Evolutionary conservation across 2,113 vertebrate species (phyloP), one percentile per base, ranked within the genome.

Genomic region (Suncus etruscus): DNA sequence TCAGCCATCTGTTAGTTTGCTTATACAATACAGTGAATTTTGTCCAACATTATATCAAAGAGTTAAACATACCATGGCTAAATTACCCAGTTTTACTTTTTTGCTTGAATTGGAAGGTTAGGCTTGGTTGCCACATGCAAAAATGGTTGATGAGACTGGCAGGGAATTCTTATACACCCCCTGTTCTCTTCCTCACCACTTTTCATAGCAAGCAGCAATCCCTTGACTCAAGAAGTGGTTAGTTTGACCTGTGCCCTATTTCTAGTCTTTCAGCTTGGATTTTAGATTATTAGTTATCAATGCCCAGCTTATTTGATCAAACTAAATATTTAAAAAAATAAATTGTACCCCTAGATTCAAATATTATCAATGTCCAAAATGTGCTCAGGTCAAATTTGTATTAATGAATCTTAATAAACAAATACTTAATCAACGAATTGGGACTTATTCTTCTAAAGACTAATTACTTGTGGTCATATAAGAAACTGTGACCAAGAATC

Each of bases 1-100:
- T 85, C 31, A 90, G 51, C 39, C 77, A 96, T 87, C 94, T 94
- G 90, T 45, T 81, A 82, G 32, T 70, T 68, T 83, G 75, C 70
- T 92, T 76, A 85, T 48, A 72, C 47, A 87, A 31, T 68, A 83
- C 12, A 72, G 72, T 29, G 24, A 27, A 39, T 50, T 83, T 72
- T 50, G 25, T 87, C 45, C 78, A 91, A 86, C 51, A 72, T 29
- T 65, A 78, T 82, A 54, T 66, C 75, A 65, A 65, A 83, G 18
- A 78, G 32, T 70, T 47, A 85, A 51, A 48, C 29, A 39, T 0
- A 11, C 29, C 24, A 10, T 11, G 18, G 68, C 27, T 72, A 75
- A 69, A n/a, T 18, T 5, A 32, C 12, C 3, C 2, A 27, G 61
- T 22, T 88, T 72, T 61, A 61, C n/a, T 78, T 48, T 39, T 81